Base-by-base conservation (phyloP, 92 coral and sea anemone genomes). In the Porites rus region DNA sequence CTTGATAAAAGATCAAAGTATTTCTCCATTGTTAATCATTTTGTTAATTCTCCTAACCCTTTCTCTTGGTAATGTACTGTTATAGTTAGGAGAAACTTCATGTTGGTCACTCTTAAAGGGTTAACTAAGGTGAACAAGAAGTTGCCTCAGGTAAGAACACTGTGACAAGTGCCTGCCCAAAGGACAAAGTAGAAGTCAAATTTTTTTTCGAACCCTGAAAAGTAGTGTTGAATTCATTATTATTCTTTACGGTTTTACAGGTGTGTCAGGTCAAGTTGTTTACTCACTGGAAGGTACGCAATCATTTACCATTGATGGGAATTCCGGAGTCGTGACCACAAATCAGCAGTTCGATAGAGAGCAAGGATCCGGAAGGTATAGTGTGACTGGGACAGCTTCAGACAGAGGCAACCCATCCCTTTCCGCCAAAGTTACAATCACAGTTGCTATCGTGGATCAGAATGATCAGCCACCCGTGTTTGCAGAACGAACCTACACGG, bases 391-490 rank as follows among this genome's bases (percentile, higher is more conserved):
- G 0, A 53, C 60, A 14, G 96, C 99, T 2, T 75, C 16, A 18
- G 99, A 96, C 82, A 67, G 73, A 63, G 98, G 98, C 53, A n/a
- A 60, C 0, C 72, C 80, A 8, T 82, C 91, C 9, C 86, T 76
- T 12, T 19, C 52, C 25, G 79, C 83, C 11, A 82, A 89, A 67
- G 90, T 82, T 10, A 50, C 92, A 0, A 94, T 95, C 17, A 60
- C 50, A 12, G 92, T 96, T 46, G 88, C 63, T 3, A 83, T 96
- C 52, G 97, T 96, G 16, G 99, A 96, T 78, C 91, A 94, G 80
- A 95, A 96, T 75, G 99, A 96, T 69, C 59, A 74, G 79, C 88
- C 95, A 18, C 99, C 99, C 10, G 51, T 65, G 46, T 96, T 96
- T 76, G 82, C 78, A 65, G 22, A 92, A 80, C 43, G 90, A 17